Conservation (phyloP, 2,888 invertebrate genomes). For the Drosophila paranaensis region DNA sequence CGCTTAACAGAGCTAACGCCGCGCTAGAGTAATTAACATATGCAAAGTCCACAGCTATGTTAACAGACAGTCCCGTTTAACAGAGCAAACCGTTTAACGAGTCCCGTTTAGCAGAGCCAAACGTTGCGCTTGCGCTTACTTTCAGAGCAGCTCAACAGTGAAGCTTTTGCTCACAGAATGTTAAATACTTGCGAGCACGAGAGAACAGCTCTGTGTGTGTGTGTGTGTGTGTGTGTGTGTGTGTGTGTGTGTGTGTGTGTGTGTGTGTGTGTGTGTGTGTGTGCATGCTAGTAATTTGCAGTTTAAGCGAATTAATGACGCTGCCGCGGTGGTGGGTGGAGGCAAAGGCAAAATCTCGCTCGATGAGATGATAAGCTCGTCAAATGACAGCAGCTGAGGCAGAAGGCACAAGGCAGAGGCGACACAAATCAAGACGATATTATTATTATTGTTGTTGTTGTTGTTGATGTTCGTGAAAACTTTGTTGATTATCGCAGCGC, state of each 20-base stretch:
- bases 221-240: background rate
- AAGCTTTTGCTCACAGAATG: slow-evolving; percentile 25
- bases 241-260: background rate
- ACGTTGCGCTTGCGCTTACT: slow-evolving; percentile 48
- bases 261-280: background rate
- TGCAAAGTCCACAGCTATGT: background rate
- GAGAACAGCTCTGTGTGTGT: background rate
- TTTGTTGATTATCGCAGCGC: slow-evolving; percentile 45
- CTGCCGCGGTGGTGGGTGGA: slow-evolving; percentile 6
- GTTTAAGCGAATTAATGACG: slow-evolving; percentile 63
- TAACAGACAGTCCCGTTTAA: slow-evolving; percentile 1
- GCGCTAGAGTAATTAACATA: background rate
- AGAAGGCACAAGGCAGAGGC: slow-evolving; percentile 5
- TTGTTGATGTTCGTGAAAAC: slow-evolving; percentile 32
- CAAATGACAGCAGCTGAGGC: slow-evolving; percentile 27
- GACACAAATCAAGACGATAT: slow-evolving; percentile 19
- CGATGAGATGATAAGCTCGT: slow-evolving; percentile 61
- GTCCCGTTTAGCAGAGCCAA: slow-evolving; percentile 1
- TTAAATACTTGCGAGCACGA: background rate
- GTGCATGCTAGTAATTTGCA: slow-evolving; percentile 49
- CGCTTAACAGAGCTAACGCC: background rate
- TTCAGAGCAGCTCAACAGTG: background rate
- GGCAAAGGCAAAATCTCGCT: slow-evolving; percentile 43
- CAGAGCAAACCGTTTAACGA: no score
- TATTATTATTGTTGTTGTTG: slow-evolving; percentile 12